phyloP scores from a whole-genome alignment of 2,797 vertebrate species.

The Gymnothorax javanicus region DNA sequence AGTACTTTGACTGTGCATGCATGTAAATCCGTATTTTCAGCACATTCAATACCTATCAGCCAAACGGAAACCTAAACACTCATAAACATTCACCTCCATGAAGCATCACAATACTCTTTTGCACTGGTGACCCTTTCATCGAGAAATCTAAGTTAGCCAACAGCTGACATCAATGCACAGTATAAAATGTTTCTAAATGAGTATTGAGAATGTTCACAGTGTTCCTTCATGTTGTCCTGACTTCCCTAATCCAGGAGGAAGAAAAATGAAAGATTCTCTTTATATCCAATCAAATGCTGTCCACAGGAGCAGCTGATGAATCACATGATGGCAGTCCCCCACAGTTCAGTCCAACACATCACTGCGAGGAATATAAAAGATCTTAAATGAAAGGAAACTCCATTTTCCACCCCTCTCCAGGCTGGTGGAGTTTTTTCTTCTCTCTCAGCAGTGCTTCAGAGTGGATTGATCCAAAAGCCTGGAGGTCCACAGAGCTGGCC shows the following conservation, averaged over 20 bases:
- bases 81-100: background rate
- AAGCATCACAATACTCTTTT: background rate
- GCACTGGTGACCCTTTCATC: background rate
- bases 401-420: background rate
- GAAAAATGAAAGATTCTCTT: conserved; percentile 2
- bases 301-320: background rate
- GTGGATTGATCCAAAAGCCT: background rate
- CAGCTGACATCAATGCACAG: background rate
- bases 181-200: background rate
- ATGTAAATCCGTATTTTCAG: background rate
- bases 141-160: background rate
- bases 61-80: background rate
- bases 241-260: background rate
- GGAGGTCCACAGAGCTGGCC: background rate
- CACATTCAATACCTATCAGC: background rate
- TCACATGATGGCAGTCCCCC: background rate
- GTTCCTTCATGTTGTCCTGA: background rate
- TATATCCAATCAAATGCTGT: background rate
- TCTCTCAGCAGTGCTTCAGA: background rate
- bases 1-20: background rate
- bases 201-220: background rate
- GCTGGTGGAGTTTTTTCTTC: background rate
- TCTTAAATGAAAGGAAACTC: background rate
- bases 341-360: background rate
- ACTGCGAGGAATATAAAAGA: background rate